Base-by-base conservation (phyloP, 2,797 vertebrate species). In the Glyptemys insculpta region DNA sequence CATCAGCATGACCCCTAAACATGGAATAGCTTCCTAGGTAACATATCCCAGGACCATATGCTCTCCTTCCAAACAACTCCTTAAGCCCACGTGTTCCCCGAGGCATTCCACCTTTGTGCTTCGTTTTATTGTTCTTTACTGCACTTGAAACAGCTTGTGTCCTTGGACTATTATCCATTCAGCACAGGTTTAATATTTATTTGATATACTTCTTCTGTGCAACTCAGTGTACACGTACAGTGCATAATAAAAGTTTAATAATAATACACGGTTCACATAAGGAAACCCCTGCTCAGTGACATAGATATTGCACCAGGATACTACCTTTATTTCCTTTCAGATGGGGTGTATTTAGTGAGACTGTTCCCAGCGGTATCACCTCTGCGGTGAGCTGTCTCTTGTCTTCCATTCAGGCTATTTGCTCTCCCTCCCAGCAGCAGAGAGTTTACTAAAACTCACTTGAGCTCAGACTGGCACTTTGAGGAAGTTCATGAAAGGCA, bases 211-310 rank as follows among this genome's bases (percentile, higher is more conserved):
- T 92, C 0, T 0, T 56, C 6, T 79, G 0, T 86, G 57, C 79
- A 81, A 86, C 74, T 90, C 83, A 88, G 86, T 88, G 91, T 76
- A 21, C 15, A 18, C 74, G 88, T 53, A 53, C 79, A n/a, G 79
- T 6, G 1, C 82, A 93, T 86, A 85, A 53, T 90, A 72, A 65
- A 94, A 76, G 41, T 84, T 81, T 21, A 53, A 53, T n/a, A 90
- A 74, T 79, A 85, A 62, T 2, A 11, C 0, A 7, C 31, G 65
- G 85, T 76, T 95, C 83, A 89, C 65, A 41, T 76, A 65, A 83
- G 88, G 88, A 93, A 91, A 85, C 34, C 88, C n/a, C 79, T 91
- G 56, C 68, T 90, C 85, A 23, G 88, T 87, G 87, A 76, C 79
- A 90, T 1, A 7, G 52, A 56, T 0, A 44, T 18, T 79, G 34